These are phyloP conservation scores for Tinea pellionella DNA, from an alignment of 2,888 invertebrate genomes.

Conservation along the genomic window DNA sequence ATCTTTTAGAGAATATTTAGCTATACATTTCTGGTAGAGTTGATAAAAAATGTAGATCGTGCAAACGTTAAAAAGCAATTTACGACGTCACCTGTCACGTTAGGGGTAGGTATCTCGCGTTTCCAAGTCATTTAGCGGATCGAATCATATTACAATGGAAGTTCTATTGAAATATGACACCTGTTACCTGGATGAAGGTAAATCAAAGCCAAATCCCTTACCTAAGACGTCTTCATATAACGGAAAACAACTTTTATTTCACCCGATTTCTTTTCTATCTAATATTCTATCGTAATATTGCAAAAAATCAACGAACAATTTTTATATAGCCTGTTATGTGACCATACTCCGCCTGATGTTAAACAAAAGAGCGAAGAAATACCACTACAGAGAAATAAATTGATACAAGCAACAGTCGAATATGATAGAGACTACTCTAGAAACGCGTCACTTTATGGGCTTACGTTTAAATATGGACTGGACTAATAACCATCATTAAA, in stretches of 20 bases:
- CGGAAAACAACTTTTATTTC: slow-evolving; percentile 6
- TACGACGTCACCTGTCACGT: slow-evolving; percentile 7
- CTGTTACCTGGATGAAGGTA: slow-evolving; percentile 24
- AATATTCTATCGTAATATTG: neutral
- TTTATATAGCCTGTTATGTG: too few relatives aligned
- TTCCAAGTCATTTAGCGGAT: slow-evolving; percentile 39
- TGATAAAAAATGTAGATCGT: neutral
- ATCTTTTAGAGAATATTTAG: neutral
- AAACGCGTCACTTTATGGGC: too few relatives aligned
- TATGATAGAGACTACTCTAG: too few relatives aligned
- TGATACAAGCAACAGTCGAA: too few relatives aligned
- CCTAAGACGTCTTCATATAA: slow-evolving; percentile 9
- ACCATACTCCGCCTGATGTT: too few relatives aligned
- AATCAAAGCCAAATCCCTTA: slow-evolving; percentile 10
- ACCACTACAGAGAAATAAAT: too few relatives aligned
- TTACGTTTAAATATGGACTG: too few relatives aligned
- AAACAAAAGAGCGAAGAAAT: too few relatives aligned
- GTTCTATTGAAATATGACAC: slow-evolving; percentile 37
- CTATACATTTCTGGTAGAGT: neutral
- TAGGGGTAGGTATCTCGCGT: slow-evolving; percentile 24
- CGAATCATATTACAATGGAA: slow-evolving; percentile 24
- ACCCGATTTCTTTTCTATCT: neutral
- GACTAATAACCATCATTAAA: too few relatives aligned
- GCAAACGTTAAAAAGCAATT: slow-evolving; percentile 13
- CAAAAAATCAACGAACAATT: too few relatives aligned